Conservation (phyloP, 2,113 vertebrate genomes). For the Eulemur macaco region DNA sequence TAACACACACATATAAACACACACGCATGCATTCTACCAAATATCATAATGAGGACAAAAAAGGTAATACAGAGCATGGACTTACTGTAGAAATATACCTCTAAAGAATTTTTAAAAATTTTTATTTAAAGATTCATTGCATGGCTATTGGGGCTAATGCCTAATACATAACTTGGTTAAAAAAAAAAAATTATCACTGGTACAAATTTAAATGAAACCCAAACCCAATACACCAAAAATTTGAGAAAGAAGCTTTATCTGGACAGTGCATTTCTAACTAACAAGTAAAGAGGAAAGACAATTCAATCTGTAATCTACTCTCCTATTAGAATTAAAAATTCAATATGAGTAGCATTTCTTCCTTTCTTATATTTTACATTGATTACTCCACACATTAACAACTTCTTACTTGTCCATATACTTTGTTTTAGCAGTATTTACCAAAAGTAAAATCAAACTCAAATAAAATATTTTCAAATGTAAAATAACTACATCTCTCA, state of each 20-base stretch:
- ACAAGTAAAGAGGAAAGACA: slow-evolving; percentile 7
- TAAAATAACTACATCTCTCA: slow-evolving; percentile 20
- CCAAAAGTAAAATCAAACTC: slow-evolving; percentile 33
- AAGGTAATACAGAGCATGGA: not conserved
- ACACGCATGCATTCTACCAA: not conserved
- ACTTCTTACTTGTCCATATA: slow-evolving; percentile 22
- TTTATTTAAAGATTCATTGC: slow-evolving; percentile 13
- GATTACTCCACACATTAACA: slow-evolving; percentile 1
- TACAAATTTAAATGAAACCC: slow-evolving; percentile 49
- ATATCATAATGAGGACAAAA: not conserved
- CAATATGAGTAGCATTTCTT: not conserved
- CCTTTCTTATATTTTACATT: slow-evolving; percentile 30
- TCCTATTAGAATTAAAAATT: slow-evolving; percentile 20
- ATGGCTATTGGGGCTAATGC: not conserved
- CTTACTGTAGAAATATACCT: slow-evolving; percentile 42
- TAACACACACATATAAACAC: not conserved
- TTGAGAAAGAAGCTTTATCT: not conserved
- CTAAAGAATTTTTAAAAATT: not conserved
- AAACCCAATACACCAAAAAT: not conserved
- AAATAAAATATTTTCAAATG: not conserved
- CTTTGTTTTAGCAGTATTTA: slow-evolving; percentile 24
- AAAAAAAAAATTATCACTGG: not conserved
- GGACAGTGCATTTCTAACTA: slow-evolving; percentile 23
- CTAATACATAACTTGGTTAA: not conserved
- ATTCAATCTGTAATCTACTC: not conserved